Evolutionary conservation across 2,113 vertebrate species (phyloP).

Genomic region (Petrocephalus microphthalmus): DNA sequence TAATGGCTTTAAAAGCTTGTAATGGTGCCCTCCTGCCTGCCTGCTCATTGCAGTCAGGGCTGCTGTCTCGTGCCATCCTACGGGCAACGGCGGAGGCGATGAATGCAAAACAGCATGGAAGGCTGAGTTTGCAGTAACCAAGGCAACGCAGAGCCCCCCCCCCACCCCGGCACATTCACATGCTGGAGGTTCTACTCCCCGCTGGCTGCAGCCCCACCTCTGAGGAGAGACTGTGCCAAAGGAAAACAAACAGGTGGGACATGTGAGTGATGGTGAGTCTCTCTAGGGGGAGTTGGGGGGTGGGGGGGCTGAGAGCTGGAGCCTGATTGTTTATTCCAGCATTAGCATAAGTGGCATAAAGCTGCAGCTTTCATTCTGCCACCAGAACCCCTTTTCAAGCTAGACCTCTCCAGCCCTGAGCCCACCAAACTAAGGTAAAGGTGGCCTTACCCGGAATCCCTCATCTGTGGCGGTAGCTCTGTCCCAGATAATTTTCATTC

Average conservation of each 20-base stretch:
- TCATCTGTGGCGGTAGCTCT: neutral
- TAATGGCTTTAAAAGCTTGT: neutral
- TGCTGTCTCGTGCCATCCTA: neutral
- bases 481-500: neutral
- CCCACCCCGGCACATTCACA: neutral
- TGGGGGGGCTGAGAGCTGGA: neutral
- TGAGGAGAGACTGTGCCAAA: neutral
- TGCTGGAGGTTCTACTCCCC: neutral
- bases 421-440: neutral
- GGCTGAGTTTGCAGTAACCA: conserved; percentile 5
- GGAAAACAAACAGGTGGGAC: neutral
- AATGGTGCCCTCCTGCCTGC: neutral
- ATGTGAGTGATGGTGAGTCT: neutral
- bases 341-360: neutral
- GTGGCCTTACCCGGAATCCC: neutral
- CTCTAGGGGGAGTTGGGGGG: neutral
- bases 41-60: neutral
- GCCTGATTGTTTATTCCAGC: neutral
- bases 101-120: neutral
- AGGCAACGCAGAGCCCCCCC: neutral
- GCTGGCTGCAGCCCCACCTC: neutral
- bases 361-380: neutral
- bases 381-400: neutral
- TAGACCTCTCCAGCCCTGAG: too few relatives aligned
- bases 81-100: neutral